Base-by-base conservation (phyloP, 2,113 vertebrate species). In the Plestiodon gilberti region DNA sequence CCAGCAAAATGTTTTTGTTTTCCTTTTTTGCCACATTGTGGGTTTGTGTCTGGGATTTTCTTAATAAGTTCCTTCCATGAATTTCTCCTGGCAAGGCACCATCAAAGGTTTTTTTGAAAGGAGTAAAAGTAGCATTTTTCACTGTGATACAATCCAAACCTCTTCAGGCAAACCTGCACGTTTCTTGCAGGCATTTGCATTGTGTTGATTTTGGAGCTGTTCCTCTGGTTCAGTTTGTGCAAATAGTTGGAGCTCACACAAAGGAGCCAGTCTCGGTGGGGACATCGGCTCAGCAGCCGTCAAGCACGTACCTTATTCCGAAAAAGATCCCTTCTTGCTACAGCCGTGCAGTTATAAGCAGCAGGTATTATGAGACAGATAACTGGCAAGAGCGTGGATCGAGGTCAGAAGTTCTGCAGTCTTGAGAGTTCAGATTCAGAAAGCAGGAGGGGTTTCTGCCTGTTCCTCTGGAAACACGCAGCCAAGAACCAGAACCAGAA, bases 61-160 rank as follows among this genome's bases (percentile, higher is more conserved):
- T 85, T 82, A 88, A 87, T 74, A 3, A 84, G 78, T 23, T 69
- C 25, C 11, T 64, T 89, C 59, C 84, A 75, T 82, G 90, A 83
- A 55, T 94, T 87, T 94, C 86, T 89, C 91, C 4, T 92, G 91
- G 69, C 89, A 89, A 69, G 38, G 43, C 84, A 87, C 88, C 88
- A 89, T 92, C 88, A 91, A 89, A 89, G 88, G 92, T 89, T 91
- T 89, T 91, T 81, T 2, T 11, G 8, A 7, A 35, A 33, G n/a
- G 55, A 57, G 33, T 28, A 87, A 93, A 90, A 88, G 83, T 81
- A 70, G 33, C 76, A 78, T 59, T 69, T 93, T 88, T 78, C 94
- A 87, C 91, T 77, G 89, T 87, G 64, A 81, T 61, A 35, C 77
- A 76, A 65, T 92, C 93, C 91, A 95, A 94, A 91, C 82, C n/a